phyloP scores from a whole-genome alignment of 2,797 vertebrate genomes.

The Tragelaphus oryx region DNA sequence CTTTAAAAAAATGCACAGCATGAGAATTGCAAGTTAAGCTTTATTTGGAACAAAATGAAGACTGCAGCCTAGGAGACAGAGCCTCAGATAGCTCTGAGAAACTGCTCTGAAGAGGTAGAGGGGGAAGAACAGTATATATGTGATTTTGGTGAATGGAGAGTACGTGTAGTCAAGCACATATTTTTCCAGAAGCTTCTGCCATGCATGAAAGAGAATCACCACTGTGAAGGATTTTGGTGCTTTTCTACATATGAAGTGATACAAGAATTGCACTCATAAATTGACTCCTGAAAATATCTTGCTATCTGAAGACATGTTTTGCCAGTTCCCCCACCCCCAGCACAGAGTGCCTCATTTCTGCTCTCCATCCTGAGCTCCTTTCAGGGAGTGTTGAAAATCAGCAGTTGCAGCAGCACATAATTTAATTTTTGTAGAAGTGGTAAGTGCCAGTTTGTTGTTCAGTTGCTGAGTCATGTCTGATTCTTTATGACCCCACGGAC shows the following conservation, averaged over 20 bases:
- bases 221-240: neutral
- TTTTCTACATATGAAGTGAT: neutral
- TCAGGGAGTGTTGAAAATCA: neutral
- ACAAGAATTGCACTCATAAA: neutral
- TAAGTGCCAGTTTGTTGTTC: neutral
- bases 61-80: neutral
- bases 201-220: neutral
- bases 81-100: neutral
- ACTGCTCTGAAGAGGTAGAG: neutral
- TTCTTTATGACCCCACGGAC: neutral
- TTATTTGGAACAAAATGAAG: neutral
- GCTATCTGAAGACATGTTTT: neutral
- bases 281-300: neutral
- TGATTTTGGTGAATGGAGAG: neutral
- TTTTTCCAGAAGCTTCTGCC: neutral
- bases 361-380: neutral
- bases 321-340: neutral
- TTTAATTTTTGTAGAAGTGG: neutral
- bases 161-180: neutral
- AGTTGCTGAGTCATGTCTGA: neutral
- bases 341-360: neutral
- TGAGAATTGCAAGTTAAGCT: neutral
- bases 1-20: neutral
- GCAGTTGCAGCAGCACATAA: neutral
- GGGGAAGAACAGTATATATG: neutral